Conservation (phyloP, 1,140 invertebrate species). For the Macrocentrus cingulum region DNA sequence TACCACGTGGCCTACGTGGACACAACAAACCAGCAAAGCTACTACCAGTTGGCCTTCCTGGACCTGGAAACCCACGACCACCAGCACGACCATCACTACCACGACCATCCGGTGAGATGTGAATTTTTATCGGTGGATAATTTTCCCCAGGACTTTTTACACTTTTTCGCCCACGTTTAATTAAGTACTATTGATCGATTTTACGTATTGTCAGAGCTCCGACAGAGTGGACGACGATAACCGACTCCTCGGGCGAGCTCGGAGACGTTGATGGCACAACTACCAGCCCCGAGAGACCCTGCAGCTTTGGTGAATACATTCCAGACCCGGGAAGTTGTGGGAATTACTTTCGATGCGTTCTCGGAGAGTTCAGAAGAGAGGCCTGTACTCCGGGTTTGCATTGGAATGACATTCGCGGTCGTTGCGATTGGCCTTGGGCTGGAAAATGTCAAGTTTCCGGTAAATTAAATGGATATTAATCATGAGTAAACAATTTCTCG, state of each 20-base stretch:
- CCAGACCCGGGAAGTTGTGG: conserved; percentile 72
- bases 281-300: conserved; percentile 48
- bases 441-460: conserved; percentile 64
- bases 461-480: conserved; percentile 2
- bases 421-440: conserved; percentile 77
- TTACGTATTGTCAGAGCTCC: conserved; percentile 24
- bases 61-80: conserved; percentile 36
- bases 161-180: too few relatives aligned
- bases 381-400: conserved; percentile 78
- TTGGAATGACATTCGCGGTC: conserved; percentile 68
- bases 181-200: too few relatives aligned
- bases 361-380: conserved; percentile 68
- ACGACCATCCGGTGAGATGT: conserved; percentile 28
- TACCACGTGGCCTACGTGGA: conserved; percentile 53
- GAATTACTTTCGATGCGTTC: conserved; percentile 74
- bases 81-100: conserved; percentile 24
- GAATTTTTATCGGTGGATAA: too few relatives aligned
- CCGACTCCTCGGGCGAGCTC: conserved; percentile 24
- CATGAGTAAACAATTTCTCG: background rate
- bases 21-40: conserved; percentile 42
- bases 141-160: too few relatives aligned
- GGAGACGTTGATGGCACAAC: conserved; percentile 7
- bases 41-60: conserved; percentile 43
- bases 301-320: conserved; percentile 67
- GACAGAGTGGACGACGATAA: conserved; percentile 37